Evolutionary conservation across 37 sponge, comb jelly and placozoan species (phyloP).

Genomic region (Eunapius fragilis): DNA sequence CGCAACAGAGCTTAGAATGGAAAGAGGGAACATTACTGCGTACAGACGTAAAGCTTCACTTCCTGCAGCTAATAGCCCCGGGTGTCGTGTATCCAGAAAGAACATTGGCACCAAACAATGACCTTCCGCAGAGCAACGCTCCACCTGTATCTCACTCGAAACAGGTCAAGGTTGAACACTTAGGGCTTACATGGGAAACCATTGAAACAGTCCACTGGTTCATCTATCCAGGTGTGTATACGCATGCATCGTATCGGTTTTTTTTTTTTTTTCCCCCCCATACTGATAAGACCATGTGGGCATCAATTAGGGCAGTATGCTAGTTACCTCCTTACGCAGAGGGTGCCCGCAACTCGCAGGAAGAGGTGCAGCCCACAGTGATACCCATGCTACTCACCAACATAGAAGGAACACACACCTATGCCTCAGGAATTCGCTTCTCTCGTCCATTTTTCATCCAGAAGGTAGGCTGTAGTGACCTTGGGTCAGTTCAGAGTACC

Average conservation of each 20-base stretch:
- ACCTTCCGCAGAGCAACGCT: slow-evolving; percentile 3
- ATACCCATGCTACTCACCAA: slow-evolving; percentile 61
- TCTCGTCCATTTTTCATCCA: slow-evolving; percentile 63
- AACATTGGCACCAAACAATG: background rate
- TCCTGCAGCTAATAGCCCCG: slow-evolving; percentile 54
- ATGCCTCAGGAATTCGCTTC: slow-evolving; percentile 45
- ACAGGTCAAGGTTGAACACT: slow-evolving; percentile 49
- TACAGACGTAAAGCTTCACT: slow-evolving; percentile 29
- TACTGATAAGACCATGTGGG: too few relatives aligned
- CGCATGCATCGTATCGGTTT: background rate
- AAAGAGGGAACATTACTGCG: background rate
- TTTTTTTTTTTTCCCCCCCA: background rate
- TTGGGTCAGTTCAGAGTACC: too few relatives aligned
- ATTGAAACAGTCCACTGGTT: slow-evolving; percentile 62
- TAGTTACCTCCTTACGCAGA: slow-evolving; percentile 17
- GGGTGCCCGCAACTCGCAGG: slow-evolving; percentile 16
- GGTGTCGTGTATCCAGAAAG: slow-evolving; percentile 46
- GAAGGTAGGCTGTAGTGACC: background rate
- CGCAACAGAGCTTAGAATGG: slow-evolving; percentile 7
- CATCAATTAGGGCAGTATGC: too few relatives aligned
- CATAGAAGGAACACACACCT: slow-evolving; percentile 34
- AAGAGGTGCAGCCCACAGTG: slow-evolving; percentile 47
- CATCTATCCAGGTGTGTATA: slow-evolving; percentile 61
- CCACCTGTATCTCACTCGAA: slow-evolving; percentile 4
- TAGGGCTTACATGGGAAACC: slow-evolving; percentile 62